Conservation (phyloP, 2,888 invertebrate species). For the Watsonalla cultraria region DNA sequence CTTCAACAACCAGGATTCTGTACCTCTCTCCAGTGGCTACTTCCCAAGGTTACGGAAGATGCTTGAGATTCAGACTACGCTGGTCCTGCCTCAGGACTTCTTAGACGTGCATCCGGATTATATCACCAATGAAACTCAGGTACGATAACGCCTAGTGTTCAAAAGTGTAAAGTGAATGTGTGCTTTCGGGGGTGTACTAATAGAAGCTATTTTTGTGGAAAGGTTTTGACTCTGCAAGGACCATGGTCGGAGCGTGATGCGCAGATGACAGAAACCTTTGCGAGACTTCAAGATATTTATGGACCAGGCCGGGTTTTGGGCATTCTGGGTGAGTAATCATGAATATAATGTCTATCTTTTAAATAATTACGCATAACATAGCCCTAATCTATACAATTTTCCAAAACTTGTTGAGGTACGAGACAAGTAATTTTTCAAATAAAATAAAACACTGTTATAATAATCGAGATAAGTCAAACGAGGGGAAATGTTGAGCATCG, state of each 20-base stretch:
- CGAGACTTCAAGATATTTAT: constrained; percentile 77
- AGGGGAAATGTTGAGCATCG: too few species aligned
- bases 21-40: constrained; percentile 71
- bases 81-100: constrained; percentile 78
- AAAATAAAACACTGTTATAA: too few species aligned
- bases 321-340: constrained; percentile 57
- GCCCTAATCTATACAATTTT: too few species aligned
- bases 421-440: too few species aligned
- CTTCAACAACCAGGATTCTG: constrained; percentile 78
- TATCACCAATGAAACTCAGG: constrained; percentile 80
- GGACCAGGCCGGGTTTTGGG: constrained; percentile 78
- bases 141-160: constrained; percentile 18
- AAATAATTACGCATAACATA: too few species aligned
- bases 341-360: too few species aligned
- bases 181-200: background rate
- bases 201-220: background rate
- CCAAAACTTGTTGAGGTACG: too few species aligned
- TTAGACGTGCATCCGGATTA: constrained; percentile 79
- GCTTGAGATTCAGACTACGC: constrained; percentile 68
- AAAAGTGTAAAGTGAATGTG: background rate
- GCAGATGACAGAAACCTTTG: constrained; percentile 78
- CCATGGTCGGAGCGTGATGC: constrained; percentile 80
- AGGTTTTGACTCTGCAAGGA: constrained; percentile 79
- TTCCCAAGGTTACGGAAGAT: constrained; percentile 78
- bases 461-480: too few species aligned